Evolutionary conservation across 2,113 vertebrate genomes (phyloP).

Genomic region (Leptocoma aspasia): DNA sequence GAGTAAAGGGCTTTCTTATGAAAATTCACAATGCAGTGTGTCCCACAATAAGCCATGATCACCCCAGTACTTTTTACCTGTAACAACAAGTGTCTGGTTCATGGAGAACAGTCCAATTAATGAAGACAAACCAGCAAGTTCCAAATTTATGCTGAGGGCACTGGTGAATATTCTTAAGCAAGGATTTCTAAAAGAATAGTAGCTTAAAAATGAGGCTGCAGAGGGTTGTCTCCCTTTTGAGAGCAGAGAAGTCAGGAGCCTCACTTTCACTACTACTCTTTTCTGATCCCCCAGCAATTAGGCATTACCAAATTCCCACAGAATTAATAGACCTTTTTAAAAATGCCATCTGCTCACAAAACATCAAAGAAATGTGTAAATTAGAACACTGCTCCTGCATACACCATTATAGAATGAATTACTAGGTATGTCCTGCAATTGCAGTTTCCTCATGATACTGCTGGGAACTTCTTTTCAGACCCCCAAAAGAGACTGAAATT

Average conservation of each 20-base stretch:
- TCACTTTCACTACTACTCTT: neutral
- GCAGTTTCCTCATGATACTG: neutral
- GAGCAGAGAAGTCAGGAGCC: neutral
- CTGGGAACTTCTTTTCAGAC: neutral
- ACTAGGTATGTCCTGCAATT: neutral
- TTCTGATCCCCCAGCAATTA: neutral
- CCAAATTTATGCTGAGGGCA: neutral
- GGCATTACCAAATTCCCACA: neutral
- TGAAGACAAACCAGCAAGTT: neutral
- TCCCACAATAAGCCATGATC: neutral
- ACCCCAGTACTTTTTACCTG: neutral
- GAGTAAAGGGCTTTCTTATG: neutral
- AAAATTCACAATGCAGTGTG: neutral
- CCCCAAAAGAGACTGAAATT: neutral
- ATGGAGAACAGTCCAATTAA: neutral
- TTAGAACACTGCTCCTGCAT: neutral
- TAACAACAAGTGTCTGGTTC: neutral
- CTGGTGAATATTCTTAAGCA: neutral
- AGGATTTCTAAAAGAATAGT: neutral
- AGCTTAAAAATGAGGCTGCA: neutral
- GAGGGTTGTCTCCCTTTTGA: neutral
- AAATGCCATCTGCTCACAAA: conserved; percentile 10
- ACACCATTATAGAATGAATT: neutral
- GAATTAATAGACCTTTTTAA: neutral
- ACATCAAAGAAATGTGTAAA: neutral